Conservation (phyloP, 2,888 invertebrate species). For the Beris chalybata region DNA sequence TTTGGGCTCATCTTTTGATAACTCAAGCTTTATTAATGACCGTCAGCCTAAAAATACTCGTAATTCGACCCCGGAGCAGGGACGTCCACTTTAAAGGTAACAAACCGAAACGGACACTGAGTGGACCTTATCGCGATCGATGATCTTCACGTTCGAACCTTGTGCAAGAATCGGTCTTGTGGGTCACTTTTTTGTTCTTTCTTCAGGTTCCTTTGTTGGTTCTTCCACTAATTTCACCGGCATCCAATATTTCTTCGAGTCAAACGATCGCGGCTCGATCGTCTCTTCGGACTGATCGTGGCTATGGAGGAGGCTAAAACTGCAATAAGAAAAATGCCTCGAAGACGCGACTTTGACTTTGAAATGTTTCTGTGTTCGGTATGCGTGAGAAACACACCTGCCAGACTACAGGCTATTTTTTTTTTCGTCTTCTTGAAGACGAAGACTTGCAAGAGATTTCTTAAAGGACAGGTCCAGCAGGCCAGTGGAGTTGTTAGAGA, state of each 20-base stretch:
- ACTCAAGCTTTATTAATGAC: slow-evolving; percentile 32
- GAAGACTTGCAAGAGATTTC: too few species aligned
- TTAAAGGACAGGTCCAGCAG: neutral
- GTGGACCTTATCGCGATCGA: slow-evolving; percentile 28
- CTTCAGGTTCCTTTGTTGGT: neutral
- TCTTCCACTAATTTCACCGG: slow-evolving; percentile 11
- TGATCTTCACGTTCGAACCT: slow-evolving; percentile 26
- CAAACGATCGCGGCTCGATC: neutral
- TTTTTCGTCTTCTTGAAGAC: neutral
- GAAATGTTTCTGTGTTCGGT: slow-evolving; percentile 21
- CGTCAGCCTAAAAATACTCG: slow-evolving; percentile 26
- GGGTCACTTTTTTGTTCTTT: slow-evolving; percentile 17
- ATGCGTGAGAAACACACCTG: slow-evolving; percentile 40
- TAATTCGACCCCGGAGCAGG: slow-evolving; percentile 31
- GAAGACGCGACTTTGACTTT: slow-evolving; percentile 12
- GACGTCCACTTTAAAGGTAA: slow-evolving; percentile 32
- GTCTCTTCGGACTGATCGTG: too few species aligned
- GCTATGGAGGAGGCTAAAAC: neutral
- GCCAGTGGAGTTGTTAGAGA: neutral
- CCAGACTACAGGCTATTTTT: slow-evolving; percentile 33
- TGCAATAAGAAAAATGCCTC: slow-evolving; percentile 11
- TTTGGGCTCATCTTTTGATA: slow-evolving; percentile 5
- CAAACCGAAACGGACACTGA: slow-evolving; percentile 31
- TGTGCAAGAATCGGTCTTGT: slow-evolving; percentile 19
- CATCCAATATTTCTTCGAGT: slow-evolving; percentile 11